Percentiles rank a stretch among this genome's conserved stretches.
These are phyloP conservation scores for Pseudochirops corinnae DNA, from an alignment of 2,797 vertebrate species.

Conservation along the genomic window DNA sequence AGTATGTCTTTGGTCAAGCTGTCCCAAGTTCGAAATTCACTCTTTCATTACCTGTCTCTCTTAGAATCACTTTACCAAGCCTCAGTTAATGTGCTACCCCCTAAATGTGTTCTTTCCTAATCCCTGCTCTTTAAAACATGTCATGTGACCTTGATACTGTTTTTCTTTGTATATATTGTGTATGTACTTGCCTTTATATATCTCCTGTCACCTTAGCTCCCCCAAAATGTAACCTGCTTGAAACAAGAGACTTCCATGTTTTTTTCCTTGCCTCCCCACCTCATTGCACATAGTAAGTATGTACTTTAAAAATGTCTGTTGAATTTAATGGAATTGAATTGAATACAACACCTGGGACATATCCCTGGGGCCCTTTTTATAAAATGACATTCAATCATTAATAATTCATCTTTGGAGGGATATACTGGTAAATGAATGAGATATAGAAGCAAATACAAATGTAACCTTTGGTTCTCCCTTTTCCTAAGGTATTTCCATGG, in stretches of 20 bases:
- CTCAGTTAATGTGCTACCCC: background rate
- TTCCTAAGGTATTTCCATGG: background rate
- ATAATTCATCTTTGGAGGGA: background rate
- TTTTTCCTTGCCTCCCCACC: background rate
- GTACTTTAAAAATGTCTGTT: background rate
- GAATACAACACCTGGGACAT: background rate
- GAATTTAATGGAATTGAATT: background rate
- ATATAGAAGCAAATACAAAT: background rate
- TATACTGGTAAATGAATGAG: background rate
- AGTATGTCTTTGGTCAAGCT: background rate
- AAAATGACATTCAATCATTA: background rate
- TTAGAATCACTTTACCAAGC: background rate
- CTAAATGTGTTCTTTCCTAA: background rate
- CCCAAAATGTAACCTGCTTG: background rate
- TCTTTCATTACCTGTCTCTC: background rate
- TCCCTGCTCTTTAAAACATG: background rate
- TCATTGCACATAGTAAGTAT: background rate
- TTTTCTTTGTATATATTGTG: background rate
- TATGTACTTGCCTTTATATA: background rate
- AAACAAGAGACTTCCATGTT: background rate
- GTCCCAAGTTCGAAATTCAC: background rate
- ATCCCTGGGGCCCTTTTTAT: background rate
- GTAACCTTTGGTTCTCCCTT: background rate
- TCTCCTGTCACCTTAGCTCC: background rate
- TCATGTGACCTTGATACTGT: background rate